Conservation (phyloP, 92 coral and sea anemone genomes). For the Phenganax subtilis region DNA sequence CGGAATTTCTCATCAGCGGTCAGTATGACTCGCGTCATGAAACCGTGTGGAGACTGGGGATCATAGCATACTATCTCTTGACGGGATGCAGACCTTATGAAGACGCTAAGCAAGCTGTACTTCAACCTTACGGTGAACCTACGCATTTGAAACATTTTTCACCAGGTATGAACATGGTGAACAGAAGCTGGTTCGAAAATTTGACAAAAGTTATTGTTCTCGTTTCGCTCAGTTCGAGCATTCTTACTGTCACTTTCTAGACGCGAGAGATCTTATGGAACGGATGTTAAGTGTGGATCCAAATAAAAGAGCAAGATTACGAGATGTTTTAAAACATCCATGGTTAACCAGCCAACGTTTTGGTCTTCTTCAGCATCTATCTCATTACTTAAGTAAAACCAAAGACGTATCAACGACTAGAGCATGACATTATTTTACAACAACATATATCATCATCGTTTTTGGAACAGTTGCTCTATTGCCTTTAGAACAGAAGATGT, state of each 20-base stretch:
- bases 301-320: slow-evolving; percentile 9
- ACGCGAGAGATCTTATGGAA: slow-evolving; percentile 12
- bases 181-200: no score
- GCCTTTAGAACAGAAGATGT: no score
- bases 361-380: no score
- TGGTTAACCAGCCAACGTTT: neutral
- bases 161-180: neutral
- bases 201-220: no score
- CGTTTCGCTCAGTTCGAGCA: neutral
- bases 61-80: slow-evolving; percentile 4
- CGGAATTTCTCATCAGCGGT: slow-evolving; percentile 13
- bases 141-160: slow-evolving; percentile 23
- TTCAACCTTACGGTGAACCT: neutral
- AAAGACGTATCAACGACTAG: no score
- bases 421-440: no score
- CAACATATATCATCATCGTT: no score
- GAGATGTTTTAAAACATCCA: slow-evolving; percentile 21
- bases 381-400: no score
- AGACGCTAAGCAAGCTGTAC: slow-evolving; percentile 14
- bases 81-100: slow-evolving; percentile 27
- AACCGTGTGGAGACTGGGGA: slow-evolving; percentile 27
- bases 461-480: no score
- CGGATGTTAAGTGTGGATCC: slow-evolving; percentile 10
- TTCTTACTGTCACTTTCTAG: neutral
- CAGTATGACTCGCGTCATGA: slow-evolving; percentile 5